phyloP scores from a whole-genome alignment of 2,113 vertebrate genomes.

The Atrichornis clamosus region DNA sequence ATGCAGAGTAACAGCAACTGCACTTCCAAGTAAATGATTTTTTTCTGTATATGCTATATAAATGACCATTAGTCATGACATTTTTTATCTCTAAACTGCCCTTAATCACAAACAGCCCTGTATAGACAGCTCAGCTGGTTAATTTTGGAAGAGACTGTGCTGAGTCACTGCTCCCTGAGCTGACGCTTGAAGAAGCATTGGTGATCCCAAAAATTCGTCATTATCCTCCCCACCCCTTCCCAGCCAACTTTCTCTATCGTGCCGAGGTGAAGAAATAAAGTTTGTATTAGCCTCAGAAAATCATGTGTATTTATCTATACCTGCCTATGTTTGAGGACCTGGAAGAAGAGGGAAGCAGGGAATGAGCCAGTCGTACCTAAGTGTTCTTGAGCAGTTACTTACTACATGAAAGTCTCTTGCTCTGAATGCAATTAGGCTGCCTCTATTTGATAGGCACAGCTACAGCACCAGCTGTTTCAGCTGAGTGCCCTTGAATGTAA shows the following conservation, averaged over 20 bases:
- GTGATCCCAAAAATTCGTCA: not conserved
- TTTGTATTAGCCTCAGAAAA: not conserved
- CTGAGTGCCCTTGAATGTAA: not conserved
- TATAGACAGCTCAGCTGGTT: not conserved
- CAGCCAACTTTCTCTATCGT: not conserved
- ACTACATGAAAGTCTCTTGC: not conserved
- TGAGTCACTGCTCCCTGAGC: not conserved
- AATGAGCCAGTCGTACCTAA: not conserved
- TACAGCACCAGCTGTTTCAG: not conserved
- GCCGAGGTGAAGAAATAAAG: not conserved
- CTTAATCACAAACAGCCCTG: not conserved
- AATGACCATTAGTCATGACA: not conserved
- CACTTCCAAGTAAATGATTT: not conserved
- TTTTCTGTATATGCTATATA: not conserved
- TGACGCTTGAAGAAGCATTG: not conserved
- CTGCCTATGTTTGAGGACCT: not conserved
- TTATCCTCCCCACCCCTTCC: not conserved
- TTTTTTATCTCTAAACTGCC: not conserved
- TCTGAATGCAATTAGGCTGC: not conserved
- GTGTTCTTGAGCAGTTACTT: not conserved
- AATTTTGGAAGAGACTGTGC: not conserved
- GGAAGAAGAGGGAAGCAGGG: not conserved
- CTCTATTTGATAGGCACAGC: not conserved
- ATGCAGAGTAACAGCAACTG: not conserved
- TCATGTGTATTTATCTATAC: rapidly evolving